A percentile compares a stretch with the other conserved stretches of the same genome.
phyloP scores from a whole-genome alignment of 2,888 invertebrate genomes.

The Parnassius mnemosyne region DNA sequence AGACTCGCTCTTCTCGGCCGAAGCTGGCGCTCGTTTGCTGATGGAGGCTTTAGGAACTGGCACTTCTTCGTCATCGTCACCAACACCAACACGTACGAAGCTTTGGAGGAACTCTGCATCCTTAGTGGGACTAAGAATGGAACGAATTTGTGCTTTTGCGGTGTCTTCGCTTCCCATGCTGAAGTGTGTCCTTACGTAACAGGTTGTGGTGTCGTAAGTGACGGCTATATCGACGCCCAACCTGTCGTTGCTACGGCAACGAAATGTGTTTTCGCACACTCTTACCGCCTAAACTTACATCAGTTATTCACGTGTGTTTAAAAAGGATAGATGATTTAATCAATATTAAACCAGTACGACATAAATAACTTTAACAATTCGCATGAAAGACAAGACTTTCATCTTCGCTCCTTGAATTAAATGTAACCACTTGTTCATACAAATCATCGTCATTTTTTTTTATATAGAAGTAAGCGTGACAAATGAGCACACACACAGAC shows the following conservation, averaged over 20 bases:
- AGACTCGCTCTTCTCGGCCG: conserved; percentile 54
- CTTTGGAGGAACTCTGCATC: conserved; percentile 89
- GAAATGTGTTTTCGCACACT: conserved; percentile 69
- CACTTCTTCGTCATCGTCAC: conserved; percentile 75
- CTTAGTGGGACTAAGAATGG: conserved; percentile 84
- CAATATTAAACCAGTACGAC: background rate
- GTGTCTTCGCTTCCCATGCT: conserved; percentile 58
- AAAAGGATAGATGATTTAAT: conserved; percentile 29
- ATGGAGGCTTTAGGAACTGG: conserved; percentile 68
- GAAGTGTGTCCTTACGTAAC: conserved; percentile 52
- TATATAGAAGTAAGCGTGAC: no score
- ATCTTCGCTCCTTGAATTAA: no score
- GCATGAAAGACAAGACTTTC: no score
- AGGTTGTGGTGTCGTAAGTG: conserved; percentile 49
- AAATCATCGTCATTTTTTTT: no score
- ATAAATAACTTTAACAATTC: no score
- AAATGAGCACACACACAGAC: no score
- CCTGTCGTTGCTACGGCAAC: conserved; percentile 70
- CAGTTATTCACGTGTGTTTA: conserved; percentile 39
- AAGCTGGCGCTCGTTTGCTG: conserved; percentile 63
- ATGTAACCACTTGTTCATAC: no score
- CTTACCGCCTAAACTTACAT: conserved; percentile 43
- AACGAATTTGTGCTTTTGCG: conserved; percentile 74
- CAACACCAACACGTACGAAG: conserved; percentile 86
- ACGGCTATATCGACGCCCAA: conserved; percentile 69